Base-by-base conservation (phyloP, 2,113 vertebrate species). In the Lonchura striata region DNA sequence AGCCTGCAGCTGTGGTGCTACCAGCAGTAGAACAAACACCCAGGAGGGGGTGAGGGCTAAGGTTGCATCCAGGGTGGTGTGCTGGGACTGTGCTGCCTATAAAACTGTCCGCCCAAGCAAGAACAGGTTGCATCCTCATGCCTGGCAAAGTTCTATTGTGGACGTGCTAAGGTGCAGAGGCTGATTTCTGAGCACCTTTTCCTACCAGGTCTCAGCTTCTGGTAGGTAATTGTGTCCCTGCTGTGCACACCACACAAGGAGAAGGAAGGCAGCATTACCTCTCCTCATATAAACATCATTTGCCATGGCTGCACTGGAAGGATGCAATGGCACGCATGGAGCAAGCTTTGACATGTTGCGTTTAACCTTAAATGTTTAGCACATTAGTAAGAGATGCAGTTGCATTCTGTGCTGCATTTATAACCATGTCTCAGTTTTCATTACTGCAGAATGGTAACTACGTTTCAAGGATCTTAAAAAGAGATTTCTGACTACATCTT, bases 71-170 rank as follows among this genome's bases (percentile, higher is more conserved):
- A 12, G 15, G 28, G 25, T 28, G 15, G 6, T 70, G 4, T 42
- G 8, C 20, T 37, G 42, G 52, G 39, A 50, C 18, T 63, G 11
- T 49, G 17, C 47, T 68, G 39, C 28, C 20, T 54, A 35, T 70
- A 22, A 47, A 71, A 44, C 19, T 83, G 7, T 41, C 25, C 72
- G 53, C 33, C 59, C 1, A 0, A 50, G 13, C 20, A 46, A 70
- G 33, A 42, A 33, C 1, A 1, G 0, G 6, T 84, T 77, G 19
- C 17, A 16, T 74, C 10, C 33, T 8, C 24, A 2, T 2, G 10
- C 44, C 39, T 66, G 47, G 21, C 19, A 68, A 18, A 59, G 13
- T 82, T 77, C 44, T 69, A 30, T 21, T 2, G 1, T 35, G 28
- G 59, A 47, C 25, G 0, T 21, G 25, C 49, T 72, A 35, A 61